A percentile compares a stretch with the other conserved stretches of the same genome.
phyloP scores from a whole-genome alignment of 2,888 invertebrate species.

The Ochropleura leucogaster region DNA sequence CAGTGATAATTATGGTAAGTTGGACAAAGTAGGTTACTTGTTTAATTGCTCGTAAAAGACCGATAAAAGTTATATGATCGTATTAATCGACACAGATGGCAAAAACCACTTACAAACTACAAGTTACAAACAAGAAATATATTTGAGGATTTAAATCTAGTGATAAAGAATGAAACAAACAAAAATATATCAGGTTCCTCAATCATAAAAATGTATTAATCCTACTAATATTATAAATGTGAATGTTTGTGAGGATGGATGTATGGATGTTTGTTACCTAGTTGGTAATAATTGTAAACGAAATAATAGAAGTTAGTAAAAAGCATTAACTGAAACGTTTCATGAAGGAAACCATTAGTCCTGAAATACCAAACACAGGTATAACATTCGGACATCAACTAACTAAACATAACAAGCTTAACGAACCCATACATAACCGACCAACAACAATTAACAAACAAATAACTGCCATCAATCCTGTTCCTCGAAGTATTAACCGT shows the following conservation, averaged over 20 bases:
- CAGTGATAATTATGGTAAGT: not conserved
- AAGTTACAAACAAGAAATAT: constrained; percentile 1
- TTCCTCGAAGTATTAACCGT: constrained; percentile 30
- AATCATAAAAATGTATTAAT: not conserved
- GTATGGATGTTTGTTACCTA: no score
- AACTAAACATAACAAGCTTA: constrained; percentile 9
- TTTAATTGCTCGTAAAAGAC: not conserved
- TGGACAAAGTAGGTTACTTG: not conserved
- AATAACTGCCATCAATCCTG: constrained; percentile 36
- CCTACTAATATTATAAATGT: no score
- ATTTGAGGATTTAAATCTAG: not conserved
- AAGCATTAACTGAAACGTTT: not conserved
- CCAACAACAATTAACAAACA: constrained; percentile 35
- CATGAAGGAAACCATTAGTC: not conserved
- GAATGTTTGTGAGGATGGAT: no score
- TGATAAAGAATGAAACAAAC: no score
- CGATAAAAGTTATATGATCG: not conserved
- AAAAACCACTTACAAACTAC: not conserved
- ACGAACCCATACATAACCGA: constrained; percentile 34
- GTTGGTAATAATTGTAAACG: no score
- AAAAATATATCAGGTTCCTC: not conserved
- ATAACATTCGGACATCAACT: not conserved
- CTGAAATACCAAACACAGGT: not conserved
- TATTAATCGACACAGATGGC: not conserved
- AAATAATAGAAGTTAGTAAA: not conserved